Conservation (phyloP, 2,113 vertebrate genomes). For the Nothoprocta perdicaria region DNA sequence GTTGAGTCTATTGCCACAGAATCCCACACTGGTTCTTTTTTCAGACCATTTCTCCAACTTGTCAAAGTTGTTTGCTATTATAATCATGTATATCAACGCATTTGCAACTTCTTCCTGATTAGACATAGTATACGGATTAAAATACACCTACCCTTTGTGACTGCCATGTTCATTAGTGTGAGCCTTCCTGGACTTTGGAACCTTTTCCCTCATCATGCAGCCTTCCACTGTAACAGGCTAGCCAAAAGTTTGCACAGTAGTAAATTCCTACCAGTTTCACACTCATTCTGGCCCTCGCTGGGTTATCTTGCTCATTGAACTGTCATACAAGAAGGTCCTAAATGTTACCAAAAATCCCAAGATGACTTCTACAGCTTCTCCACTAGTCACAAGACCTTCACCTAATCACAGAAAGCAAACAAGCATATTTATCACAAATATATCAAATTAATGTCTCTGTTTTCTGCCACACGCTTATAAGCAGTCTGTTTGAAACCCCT, state of each 20-base stretch:
- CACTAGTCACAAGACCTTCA: background rate
- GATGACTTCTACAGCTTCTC: background rate
- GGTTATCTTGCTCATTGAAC: background rate
- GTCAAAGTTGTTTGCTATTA: background rate
- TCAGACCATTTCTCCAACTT: background rate
- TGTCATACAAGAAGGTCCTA: background rate
- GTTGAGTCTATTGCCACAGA: background rate
- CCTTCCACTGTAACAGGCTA: background rate
- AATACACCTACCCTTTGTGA: background rate
- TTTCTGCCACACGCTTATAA: fast-evolving
- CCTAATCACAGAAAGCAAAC: background rate
- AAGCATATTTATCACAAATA: background rate
- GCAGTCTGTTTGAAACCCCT: background rate
- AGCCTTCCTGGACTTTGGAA: background rate
- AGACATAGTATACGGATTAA: background rate
- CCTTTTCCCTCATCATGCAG: background rate
- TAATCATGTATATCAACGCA: background rate
- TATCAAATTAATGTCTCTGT: background rate
- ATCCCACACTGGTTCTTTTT: background rate
- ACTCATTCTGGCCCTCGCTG: background rate
- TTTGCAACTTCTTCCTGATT: background rate
- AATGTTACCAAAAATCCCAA: background rate
- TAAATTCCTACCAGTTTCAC: background rate
- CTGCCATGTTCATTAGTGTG: background rate
- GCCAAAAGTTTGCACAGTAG: background rate